Evolutionary conservation across 2,888 invertebrate species (phyloP), one percentile per base, ranked within the genome.

Genomic region (Neoitamus cyanurus): DNA sequence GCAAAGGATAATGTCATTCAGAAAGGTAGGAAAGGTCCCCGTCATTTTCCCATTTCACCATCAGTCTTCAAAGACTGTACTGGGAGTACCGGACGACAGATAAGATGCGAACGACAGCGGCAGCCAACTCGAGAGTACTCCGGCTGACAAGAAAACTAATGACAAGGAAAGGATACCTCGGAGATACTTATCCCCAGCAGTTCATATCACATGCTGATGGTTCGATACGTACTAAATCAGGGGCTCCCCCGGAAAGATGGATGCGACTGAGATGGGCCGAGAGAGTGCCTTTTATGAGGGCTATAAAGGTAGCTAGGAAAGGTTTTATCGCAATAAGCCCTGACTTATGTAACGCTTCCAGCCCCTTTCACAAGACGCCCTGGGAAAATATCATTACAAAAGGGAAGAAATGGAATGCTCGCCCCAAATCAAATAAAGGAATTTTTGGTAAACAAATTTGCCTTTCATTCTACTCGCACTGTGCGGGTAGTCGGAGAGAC

Each of bases 331-430:
- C 77, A 77, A 77, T 77, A 77, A 77, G 77, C 77, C 46, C 46
- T 77, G 77, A 77, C 77, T 77, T 77, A 31, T 77, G 42, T 77
- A 77, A 46, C 46, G 30, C 46, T 20, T 30, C 46, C 46, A 46
- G 58, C 46, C 31, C 77, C 37, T 48, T 46, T 46, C 42, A n/a
- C 46, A 46, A 77, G 37, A 42, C 46, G 46, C 77, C 77, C 25
- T 46, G 77, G 28, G 42, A 77, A 77, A 77, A 77, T 77, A 77
- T 77, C 77, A 77, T 77, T 42, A 77, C 77, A 77, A 77, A 77
- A 77, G 58, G 58, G 25, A 58, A 77, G 42, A 77, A 77, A 46
- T 77, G 46, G 77, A 77, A 77, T 77, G 77, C n/a, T 42, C 15
- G 77, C 42, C 77, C 77, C 42, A 77, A 77, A 77, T 77, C 77